phyloP scores from a whole-genome alignment of 2,888 invertebrate species.

The Epistrophe grossulariae region DNA sequence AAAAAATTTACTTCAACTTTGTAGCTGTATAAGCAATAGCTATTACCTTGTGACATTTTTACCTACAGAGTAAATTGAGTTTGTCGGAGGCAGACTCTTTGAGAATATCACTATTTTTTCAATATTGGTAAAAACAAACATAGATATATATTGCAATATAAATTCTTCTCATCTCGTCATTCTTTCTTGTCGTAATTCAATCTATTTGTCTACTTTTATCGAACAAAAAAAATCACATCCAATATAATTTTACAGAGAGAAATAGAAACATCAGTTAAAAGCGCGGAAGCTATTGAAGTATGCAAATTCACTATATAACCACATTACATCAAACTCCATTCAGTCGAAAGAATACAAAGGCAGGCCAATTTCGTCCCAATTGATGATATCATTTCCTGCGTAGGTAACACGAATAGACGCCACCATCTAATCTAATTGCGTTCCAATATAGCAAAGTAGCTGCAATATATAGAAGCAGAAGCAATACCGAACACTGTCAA shows the following conservation, averaged over 20 bases:
- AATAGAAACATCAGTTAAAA: slow-evolving; percentile 38
- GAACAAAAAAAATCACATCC: not conserved
- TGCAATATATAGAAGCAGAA: not conserved
- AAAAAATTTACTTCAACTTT: not conserved
- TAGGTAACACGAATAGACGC: slow-evolving; percentile 57
- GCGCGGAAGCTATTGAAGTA: slow-evolving; percentile 51
- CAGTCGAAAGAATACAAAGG: slow-evolving; percentile 52
- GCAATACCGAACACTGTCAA: slow-evolving; percentile 25
- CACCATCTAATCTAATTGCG: slow-evolving; percentile 45
- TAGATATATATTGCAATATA: not conserved
- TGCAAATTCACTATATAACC: slow-evolving; percentile 57
- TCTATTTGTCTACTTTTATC: slow-evolving; percentile 16
- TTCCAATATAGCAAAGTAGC: slow-evolving; percentile 15
- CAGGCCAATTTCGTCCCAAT: slow-evolving; percentile 59
- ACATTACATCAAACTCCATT: slow-evolving; percentile 45
- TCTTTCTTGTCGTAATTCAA: slow-evolving; percentile 8
- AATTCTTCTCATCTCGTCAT: not conserved
- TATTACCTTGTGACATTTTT: not conserved
- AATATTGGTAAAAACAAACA: not conserved
- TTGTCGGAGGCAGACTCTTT: not conserved
- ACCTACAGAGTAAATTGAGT: not conserved
- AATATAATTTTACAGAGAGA: not conserved
- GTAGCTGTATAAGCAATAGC: not conserved
- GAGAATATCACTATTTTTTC: not conserved
- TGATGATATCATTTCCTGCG: slow-evolving; percentile 75